Conservation (phyloP, 2,888 invertebrate genomes). For the Synergus japonicus region DNA sequence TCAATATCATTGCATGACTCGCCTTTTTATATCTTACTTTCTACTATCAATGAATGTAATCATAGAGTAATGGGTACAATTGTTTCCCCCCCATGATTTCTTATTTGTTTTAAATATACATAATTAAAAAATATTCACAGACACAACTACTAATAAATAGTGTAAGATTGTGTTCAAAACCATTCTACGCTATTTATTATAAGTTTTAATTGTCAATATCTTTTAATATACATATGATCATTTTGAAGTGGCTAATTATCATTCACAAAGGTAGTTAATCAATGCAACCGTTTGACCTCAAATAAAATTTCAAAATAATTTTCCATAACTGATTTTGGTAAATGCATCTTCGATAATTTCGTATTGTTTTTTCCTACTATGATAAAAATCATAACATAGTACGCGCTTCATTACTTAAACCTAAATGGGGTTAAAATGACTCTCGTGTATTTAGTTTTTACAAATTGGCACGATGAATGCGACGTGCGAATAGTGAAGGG, state of each 20-base stretch:
- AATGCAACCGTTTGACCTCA: not conserved
- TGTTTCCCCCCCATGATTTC: too few relatives aligned
- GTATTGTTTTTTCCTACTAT: not conserved
- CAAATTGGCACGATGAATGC: conserved; percentile 9
- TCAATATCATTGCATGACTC: not conserved
- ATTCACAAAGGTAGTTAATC: too few relatives aligned
- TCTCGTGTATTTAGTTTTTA: not conserved
- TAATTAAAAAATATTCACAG: too few relatives aligned
- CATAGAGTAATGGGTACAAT: not conserved
- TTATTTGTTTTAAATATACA: too few relatives aligned
- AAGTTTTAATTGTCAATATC: too few relatives aligned
- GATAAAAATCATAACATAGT: not conserved
- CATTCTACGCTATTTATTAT: too few relatives aligned
- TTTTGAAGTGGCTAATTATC: too few relatives aligned
- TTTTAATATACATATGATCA: too few relatives aligned
- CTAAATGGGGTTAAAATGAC: not conserved
- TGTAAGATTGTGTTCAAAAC: too few relatives aligned
- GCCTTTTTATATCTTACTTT: not conserved
- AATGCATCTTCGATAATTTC: not conserved
- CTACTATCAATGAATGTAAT: not conserved
- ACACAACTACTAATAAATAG: too few relatives aligned
- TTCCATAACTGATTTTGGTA: not conserved
- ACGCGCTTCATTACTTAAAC: not conserved
- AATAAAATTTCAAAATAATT: not conserved
- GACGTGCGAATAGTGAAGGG: not conserved